Evolutionary conservation across 1,140 invertebrate genomes (phyloP).

Genomic region (Probaryconus sp.): DNA sequence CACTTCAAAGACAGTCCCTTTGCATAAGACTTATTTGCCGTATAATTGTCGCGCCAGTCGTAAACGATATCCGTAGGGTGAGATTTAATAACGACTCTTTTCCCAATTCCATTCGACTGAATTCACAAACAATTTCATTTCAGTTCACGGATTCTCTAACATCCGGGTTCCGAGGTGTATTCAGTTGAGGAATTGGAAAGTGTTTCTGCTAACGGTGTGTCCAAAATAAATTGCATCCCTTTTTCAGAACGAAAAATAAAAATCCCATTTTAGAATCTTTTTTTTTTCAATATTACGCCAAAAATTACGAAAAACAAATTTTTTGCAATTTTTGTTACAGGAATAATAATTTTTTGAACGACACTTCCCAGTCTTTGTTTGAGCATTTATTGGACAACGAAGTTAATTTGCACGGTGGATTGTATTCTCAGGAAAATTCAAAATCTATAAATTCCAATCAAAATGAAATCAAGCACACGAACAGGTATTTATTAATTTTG

Average conservation of each 20-base stretch:
- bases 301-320: too few relatives aligned
- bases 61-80: slow-evolving; percentile 10
- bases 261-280: too few relatives aligned
- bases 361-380: slow-evolving; percentile 69
- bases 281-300: too few relatives aligned
- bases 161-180: too few relatives aligned
- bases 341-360: slow-evolving; percentile 48
- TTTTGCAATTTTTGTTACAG: slow-evolving; percentile 37
- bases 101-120: slow-evolving; percentile 39
- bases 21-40: slow-evolving; percentile 15
- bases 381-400: slow-evolving; percentile 74
- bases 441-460: slow-evolving; percentile 50
- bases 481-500: slow-evolving; percentile 55
- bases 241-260: too few relatives aligned
- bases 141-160: too few relatives aligned
- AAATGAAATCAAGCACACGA: slow-evolving; percentile 52
- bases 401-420: slow-evolving; percentile 66
- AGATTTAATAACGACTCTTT: slow-evolving; percentile 46
- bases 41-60: slow-evolving; percentile 14
- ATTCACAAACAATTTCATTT: too few relatives aligned
- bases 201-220: too few relatives aligned
- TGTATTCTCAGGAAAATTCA: slow-evolving; percentile 70
- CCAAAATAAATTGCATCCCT: too few relatives aligned
- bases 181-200: too few relatives aligned
- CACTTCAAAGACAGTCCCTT: slow-evolving; percentile 44